These are phyloP conservation scores for Hylia prasina DNA, from an alignment of 2,113 vertebrate genomes.

Conservation along the genomic window DNA sequence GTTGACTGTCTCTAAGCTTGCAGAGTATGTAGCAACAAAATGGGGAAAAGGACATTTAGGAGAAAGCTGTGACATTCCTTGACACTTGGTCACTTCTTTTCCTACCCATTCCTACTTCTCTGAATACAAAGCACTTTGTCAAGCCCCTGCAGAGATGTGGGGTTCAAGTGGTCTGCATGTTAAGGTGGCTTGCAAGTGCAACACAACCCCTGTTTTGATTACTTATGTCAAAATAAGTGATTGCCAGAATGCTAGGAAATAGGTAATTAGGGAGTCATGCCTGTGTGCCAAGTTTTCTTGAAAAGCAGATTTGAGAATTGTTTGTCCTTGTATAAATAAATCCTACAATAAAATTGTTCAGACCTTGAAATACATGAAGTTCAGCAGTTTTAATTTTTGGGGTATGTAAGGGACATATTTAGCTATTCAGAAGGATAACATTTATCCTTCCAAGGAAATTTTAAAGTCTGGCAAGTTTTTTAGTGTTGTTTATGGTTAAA, in stretches of 20 bases:
- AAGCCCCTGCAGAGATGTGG: background rate
- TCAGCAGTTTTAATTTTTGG: background rate
- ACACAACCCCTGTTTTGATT: background rate
- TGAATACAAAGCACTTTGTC: background rate
- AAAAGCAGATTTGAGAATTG: background rate
- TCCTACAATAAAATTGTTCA: background rate
- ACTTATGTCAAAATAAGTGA: background rate
- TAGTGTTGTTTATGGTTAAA: background rate
- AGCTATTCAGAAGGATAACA: background rate
- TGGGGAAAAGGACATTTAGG: background rate
- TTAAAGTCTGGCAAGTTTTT: accelerated
- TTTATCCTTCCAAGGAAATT: too few relatives aligned
- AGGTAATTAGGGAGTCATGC: background rate
- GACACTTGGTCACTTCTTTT: too few relatives aligned
- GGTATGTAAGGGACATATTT: background rate
- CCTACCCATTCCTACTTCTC: background rate
- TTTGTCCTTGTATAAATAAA: background rate
- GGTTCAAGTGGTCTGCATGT: background rate
- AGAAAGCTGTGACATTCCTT: background rate
- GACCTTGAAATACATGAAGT: background rate
- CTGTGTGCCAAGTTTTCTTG: background rate
- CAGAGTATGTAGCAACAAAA: background rate
- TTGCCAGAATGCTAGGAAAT: background rate
- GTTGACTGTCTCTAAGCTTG: background rate
- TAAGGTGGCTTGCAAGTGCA: background rate